phyloP scores from a whole-genome alignment of 2,797 vertebrate species.

The Moxostoma hubbsi region DNA sequence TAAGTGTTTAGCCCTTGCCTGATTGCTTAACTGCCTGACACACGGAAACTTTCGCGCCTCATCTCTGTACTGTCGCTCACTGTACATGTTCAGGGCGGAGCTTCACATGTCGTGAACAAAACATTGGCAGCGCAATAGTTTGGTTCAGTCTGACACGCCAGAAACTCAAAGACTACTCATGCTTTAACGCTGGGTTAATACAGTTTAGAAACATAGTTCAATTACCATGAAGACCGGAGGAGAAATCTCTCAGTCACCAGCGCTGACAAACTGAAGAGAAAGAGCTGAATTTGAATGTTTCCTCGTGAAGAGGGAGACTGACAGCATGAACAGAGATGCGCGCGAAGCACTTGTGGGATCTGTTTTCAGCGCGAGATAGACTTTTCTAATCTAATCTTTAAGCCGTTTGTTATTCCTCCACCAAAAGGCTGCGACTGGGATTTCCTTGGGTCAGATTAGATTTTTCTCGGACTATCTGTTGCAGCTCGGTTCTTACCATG shows the following conservation, averaged over 20 bases:
- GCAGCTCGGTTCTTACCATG: slow-evolving; percentile 69
- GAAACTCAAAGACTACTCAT: slow-evolving; percentile 53
- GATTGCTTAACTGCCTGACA: background rate
- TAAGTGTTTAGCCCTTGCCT: background rate
- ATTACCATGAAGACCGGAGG: slow-evolving; percentile 63
- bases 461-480: slow-evolving; percentile 48
- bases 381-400: slow-evolving; percentile 30
- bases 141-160: slow-evolving; percentile 26
- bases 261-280: slow-evolving; percentile 47
- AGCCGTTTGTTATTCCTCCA: slow-evolving; percentile 15
- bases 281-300: background rate
- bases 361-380: slow-evolving; percentile 45
- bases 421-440: slow-evolving; percentile 10
- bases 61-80: slow-evolving; percentile 13
- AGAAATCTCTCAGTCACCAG: slow-evolving; percentile 41
- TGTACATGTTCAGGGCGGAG: slow-evolving; percentile 67
- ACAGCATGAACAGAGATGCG: slow-evolving; percentile 52
- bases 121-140: slow-evolving; percentile 43
- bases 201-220: slow-evolving; percentile 72
- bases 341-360: slow-evolving; percentile 32
- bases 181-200: slow-evolving; percentile 60
- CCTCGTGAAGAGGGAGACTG: background rate
- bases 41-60: slow-evolving; percentile 42
- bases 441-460: slow-evolving; percentile 36
- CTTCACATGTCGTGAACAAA: slow-evolving; percentile 50